Evolutionary conservation across 2,888 invertebrate species (phyloP).

Genomic region (Ophion ellenae): DNA sequence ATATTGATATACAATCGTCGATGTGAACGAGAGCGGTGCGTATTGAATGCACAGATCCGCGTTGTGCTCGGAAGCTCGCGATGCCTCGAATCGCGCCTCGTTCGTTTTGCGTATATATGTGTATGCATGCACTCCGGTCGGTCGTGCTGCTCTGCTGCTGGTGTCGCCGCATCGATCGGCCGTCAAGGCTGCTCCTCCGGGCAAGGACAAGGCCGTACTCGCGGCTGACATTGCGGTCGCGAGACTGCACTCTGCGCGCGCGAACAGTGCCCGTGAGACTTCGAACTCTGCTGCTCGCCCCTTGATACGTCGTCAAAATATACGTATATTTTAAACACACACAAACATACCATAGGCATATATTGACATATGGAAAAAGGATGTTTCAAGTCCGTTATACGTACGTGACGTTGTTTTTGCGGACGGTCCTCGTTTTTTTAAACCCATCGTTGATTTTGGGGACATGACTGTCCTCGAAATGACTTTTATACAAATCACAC

Average conservation of each 20-base stretch:
- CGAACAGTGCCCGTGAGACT: constrained; percentile 63
- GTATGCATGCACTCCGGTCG: constrained; percentile 55
- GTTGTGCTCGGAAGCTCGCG: constrained; percentile 34
- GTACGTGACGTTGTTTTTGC: too few species aligned
- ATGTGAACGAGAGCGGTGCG: neutral
- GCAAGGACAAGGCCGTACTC: constrained; percentile 80
- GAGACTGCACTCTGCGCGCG: constrained; percentile 68
- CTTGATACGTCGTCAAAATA: constrained; percentile 49
- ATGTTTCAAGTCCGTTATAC: too few species aligned
- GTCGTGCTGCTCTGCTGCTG: constrained; percentile 24
- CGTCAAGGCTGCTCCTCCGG: constrained; percentile 77
- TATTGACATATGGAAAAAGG: too few species aligned
- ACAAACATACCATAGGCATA: too few species aligned
- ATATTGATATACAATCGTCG: neutral
- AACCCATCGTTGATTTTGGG: too few species aligned
- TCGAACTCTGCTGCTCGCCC: constrained; percentile 61
- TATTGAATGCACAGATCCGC: constrained; percentile 23
- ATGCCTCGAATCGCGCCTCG: constrained; percentile 23
- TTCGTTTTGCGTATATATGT: constrained; percentile 6
- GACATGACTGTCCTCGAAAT: too few species aligned
- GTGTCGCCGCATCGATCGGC: constrained; percentile 77
- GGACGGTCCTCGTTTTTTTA: too few species aligned
- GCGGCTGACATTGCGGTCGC: constrained; percentile 75
- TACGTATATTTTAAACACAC: constrained; percentile 29
- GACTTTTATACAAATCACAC: too few species aligned